phyloP scores from a whole-genome alignment of 2,888 invertebrate genomes.

The Agrypnus murinus region DNA sequence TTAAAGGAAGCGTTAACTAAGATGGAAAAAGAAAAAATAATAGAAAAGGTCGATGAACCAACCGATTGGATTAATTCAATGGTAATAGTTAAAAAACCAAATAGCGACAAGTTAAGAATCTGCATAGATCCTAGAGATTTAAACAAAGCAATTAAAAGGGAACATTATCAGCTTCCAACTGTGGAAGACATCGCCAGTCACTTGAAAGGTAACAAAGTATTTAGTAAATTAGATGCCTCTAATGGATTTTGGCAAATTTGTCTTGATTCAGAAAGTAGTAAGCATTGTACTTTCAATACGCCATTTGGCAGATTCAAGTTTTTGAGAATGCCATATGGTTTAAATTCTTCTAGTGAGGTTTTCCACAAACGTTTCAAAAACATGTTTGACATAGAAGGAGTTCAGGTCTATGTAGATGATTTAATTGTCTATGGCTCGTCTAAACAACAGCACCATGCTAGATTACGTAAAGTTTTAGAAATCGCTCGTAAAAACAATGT shows the following conservation, averaged over 20 bases:
- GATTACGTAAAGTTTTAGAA: constrained; percentile 52
- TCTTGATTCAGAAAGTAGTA: constrained; percentile 50
- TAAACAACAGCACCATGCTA: constrained; percentile 55
- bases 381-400: constrained; percentile 53
- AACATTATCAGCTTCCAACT: constrained; percentile 49
- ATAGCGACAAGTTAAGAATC: constrained; percentile 42
- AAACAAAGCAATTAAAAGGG: constrained; percentile 50
- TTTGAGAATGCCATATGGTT: constrained; percentile 56
- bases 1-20: constrained; percentile 54
- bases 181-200: constrained; percentile 50
- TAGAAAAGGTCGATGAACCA: constrained; percentile 53
- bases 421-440: constrained; percentile 55
- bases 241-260: constrained; percentile 56
- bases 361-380: constrained; percentile 48
- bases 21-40: constrained; percentile 49
- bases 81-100: constrained; percentile 53
- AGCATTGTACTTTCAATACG: constrained; percentile 55
- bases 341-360: constrained; percentile 48
- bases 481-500: constrained; percentile 41
- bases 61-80: constrained; percentile 58
- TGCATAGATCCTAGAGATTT: constrained; percentile 53
- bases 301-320: constrained; percentile 56
- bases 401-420: constrained; percentile 60
- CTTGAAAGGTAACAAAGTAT: constrained; percentile 45
- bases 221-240: constrained; percentile 53